Percentiles rank a stretch among this genome's conserved stretches.
Evolutionary conservation across 2,888 invertebrate species (phyloP).

Genomic region (Luffia ferchaultella): DNA sequence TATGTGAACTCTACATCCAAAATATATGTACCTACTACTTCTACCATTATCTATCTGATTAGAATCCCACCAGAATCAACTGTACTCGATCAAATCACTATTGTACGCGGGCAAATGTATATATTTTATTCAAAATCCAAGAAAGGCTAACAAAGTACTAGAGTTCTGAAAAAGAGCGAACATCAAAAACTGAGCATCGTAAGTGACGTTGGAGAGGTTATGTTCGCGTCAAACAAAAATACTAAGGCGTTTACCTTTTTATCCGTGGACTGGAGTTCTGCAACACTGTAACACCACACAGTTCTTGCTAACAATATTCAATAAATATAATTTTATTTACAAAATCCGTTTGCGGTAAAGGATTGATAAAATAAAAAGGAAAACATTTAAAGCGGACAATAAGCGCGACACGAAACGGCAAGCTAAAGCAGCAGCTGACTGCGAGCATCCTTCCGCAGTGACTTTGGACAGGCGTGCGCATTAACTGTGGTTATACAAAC

Average conservation of each 20-base stretch:
- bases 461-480: slow-evolving; percentile 44
- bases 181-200: slow-evolving; percentile 46
- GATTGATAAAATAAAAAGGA: slow-evolving; percentile 66
- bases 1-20: too few relatives aligned
- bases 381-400: slow-evolving; percentile 68
- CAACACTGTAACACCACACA: slow-evolving; percentile 52
- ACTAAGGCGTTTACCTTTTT: slow-evolving; percentile 64
- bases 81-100: too few relatives aligned
- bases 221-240: slow-evolving; percentile 64
- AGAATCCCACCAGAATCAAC: too few relatives aligned
- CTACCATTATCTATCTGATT: too few relatives aligned
- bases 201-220: slow-evolving; percentile 55
- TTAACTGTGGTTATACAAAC: too few relatives aligned
- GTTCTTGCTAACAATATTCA: slow-evolving; percentile 45
- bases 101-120: too few relatives aligned
- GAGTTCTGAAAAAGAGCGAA: too few relatives aligned
- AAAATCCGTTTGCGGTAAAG: slow-evolving; percentile 64
- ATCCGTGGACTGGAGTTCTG: slow-evolving; percentile 38
- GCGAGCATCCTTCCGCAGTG: slow-evolving; percentile 36
- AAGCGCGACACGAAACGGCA: slow-evolving; percentile 72
- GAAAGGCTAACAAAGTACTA: too few relatives aligned
- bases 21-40: too few relatives aligned
- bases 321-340: slow-evolving; percentile 46
- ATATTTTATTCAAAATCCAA: too few relatives aligned
- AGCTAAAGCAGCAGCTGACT: slow-evolving; percentile 77